Base-by-base conservation (phyloP, 2,888 invertebrate species). In the Spicauda simplicius region DNA sequence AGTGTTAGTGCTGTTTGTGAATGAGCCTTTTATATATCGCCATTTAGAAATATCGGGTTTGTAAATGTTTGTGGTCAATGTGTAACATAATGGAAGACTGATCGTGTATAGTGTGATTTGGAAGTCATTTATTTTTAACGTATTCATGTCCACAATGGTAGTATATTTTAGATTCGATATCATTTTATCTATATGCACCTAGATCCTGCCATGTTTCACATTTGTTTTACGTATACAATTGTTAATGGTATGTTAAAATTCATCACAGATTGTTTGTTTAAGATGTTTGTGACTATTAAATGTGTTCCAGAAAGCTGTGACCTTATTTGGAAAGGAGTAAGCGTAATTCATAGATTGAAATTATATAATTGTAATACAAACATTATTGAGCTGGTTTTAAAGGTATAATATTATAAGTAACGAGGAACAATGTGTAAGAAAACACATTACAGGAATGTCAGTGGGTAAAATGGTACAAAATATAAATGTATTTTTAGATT, bases 71-170 rank as follows among this genome's bases (percentile, higher is more conserved):
- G 30, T 65, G 53, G 41, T 58, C 57, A 41, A 52, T 45, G 30
- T 61, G 19, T 56, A 25, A 54, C 54, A 59, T 54, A 57, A 70
- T 68, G 71, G 69, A 73, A 73, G 73, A 73, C 73, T 73, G 73
- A 71, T 68, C 64, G 72, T 70, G 61, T 20, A 61, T 65, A 67
- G 55, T 61, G 66, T 67, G 66, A 61, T 67, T 61, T 67, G 66
- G 58, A 37, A 61, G 66, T 67, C 66, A 67, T 67, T 67, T 67
- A 59, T 53, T 59, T 59, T 59, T 58, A 58, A 53, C 59, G 54
- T 65, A 45, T 59, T 48, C 53, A 41, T 64, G 52, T 64, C 54
- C 54, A 54, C 54, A 53, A 48, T 60, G n/a, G 14, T 45, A 60
- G 48, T 19, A 33, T 59, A 65, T 54, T 59, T 16, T 54, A 48